Base-by-base conservation (phyloP, 2,888 invertebrate genomes). In the Flexamia atlantica region DNA sequence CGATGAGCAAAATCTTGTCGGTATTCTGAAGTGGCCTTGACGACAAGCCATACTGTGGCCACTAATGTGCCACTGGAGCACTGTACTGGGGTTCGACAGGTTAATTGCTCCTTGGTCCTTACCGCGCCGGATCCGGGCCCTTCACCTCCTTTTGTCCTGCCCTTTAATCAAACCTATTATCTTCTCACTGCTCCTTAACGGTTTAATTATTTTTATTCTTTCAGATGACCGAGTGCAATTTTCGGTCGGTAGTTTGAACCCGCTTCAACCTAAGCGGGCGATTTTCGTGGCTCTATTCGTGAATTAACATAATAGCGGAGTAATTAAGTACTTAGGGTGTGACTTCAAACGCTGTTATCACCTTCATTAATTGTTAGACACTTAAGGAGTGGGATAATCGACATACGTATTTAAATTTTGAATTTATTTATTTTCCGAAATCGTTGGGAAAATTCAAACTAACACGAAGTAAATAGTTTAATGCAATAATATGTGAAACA, bases 151-250 rank as follows among this genome's bases (percentile, higher is more conserved):
- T 76, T 76, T 76, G 76, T 76, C 76, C 17, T 25, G 17, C 76
- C 76, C 76, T 76, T 76, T 46, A 76, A 76, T 76, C 76, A 76
- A 76, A 76, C 46, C 76, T 28, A 76, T 76, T 76, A 76, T 20
- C 46, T 28, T 20, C 76, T 76, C 28, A 28, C 50, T 28, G 46
- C 42, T 42, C 25, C 76, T 76, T 76, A 42, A 25, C 5, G 28
- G 36, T 46, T 50, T 76, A 76, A 76, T 76, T 76, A 76, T 76
- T 28, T n/a, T 25, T 76, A 76, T 76, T 76, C 76, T 76, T 50
- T 28, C 25, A 23, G 50, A 76, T 50, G 23, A 76, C 42, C 76
- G 40, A 76, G 76, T 46, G 76, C 46, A 46, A 25, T 50, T 50
- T 25, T n/a, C 7, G 28, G n/a, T 32, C 25, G 28, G 76, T 23